Base-by-base conservation (phyloP, 2,888 invertebrate genomes). In the Sphaeridia pumilis region DNA sequence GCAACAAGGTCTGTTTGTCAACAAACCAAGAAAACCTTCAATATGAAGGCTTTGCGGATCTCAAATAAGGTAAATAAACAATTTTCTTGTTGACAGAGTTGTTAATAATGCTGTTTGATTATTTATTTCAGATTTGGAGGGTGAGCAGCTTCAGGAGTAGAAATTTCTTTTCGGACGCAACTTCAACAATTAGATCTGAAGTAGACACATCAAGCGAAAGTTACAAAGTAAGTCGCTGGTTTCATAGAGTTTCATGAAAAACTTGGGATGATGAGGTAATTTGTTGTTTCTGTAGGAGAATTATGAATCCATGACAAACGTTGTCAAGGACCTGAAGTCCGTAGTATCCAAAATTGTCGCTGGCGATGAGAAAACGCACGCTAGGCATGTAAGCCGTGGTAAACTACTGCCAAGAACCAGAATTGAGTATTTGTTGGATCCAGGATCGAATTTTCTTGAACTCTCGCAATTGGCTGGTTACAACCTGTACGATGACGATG, bases 331-430 rank as follows among this genome's bases (percentile, higher is more conserved):
- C 59, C 75, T 93, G 43, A 78, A 78, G 59, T 69, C 73, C 57
- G 72, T 68, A n/a, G 79, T 83, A 3, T 59, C 66, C 3, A 68
- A 62, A 36, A 69, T 74, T 38, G 57, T 68, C 2, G 60, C 70
- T 41, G 86, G 86, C 58, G 88, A 87, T 41, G 76, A 79, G 56
- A 85, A 84, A 69, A 83, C 88, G 14, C 77, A 79, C 53, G 76
- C 83, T 64, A 78, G 83, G 63, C 95, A 95, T 71, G 78, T 76
- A 14, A 80, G 82, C 28, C 81, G 86, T 71, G 93, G 93, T 51
- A 98, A 98, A 75, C 73, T 98, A 62, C 74, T 95, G 60, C 87
- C 82, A 17, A 77, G 97, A 65, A 89, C 97, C 65, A 78, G 98
- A 68, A 86, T 98, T 59, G 81, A 88, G 73, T 75, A 78, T 65